Conservation (phyloP, 2,888 invertebrate genomes). For the Mesorhabditis spiculigera region DNA sequence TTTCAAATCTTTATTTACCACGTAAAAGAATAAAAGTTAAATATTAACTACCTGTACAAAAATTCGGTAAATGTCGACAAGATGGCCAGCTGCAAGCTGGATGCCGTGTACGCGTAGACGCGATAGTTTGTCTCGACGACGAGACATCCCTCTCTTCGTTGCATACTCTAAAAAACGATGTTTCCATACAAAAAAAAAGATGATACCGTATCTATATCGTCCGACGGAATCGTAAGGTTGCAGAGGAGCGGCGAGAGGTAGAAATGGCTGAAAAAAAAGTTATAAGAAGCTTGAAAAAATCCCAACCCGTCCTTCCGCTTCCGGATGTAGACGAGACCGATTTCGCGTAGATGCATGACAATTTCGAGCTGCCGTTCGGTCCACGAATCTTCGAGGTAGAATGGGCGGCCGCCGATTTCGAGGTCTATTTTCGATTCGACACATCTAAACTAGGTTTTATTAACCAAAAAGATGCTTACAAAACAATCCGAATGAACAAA, state of each 20-base stretch:
- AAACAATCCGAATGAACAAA: slow-evolving; percentile 29
- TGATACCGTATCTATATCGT: slow-evolving; percentile 16
- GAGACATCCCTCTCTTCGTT: slow-evolving; percentile 71
- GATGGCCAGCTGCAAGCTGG: slow-evolving; percentile 81
- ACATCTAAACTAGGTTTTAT: slow-evolving; percentile 1
- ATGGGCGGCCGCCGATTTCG: slow-evolving; percentile 27
- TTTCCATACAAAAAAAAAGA: slow-evolving; percentile 15
- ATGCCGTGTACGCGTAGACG: slow-evolving; percentile 89
- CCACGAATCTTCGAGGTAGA: slow-evolving; percentile 37
- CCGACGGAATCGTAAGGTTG: slow-evolving; percentile 26
- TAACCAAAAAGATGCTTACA: slow-evolving; percentile 19
- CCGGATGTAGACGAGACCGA: slow-evolving; percentile 81
- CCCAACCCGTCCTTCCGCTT: slow-evolving; percentile 51
- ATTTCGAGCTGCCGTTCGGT: slow-evolving; percentile 66
- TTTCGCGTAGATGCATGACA: slow-evolving; percentile 89
- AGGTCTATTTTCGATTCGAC: neutral
- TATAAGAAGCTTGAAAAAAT: neutral
- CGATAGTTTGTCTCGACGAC: slow-evolving; percentile 93
- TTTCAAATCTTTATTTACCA: neutral
- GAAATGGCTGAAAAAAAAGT: slow-evolving; percentile 32
- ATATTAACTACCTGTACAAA: slow-evolving; percentile 68
- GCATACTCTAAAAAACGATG: neutral
- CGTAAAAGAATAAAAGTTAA: neutral
- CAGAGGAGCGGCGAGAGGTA: slow-evolving; percentile 47
- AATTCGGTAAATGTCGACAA: slow-evolving; percentile 88